Base-by-base conservation (phyloP, 2,113 vertebrate genomes). In the Spea multiplicata region DNA sequence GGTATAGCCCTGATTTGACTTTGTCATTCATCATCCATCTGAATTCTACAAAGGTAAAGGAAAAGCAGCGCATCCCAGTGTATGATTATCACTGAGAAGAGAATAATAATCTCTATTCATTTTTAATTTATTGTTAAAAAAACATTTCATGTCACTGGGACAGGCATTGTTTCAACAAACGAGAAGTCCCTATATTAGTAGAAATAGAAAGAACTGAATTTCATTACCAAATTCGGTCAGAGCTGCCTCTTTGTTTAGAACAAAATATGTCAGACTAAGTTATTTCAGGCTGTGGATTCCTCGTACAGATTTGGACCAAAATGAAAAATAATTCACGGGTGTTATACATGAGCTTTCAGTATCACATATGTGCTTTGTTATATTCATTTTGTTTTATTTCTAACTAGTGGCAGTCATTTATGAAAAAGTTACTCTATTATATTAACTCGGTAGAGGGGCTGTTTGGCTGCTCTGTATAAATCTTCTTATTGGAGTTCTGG, bases 151-250 rank as follows among this genome's bases (percentile, higher is more conserved):
- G 30, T 30, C 30, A 30, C 30, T 30, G 30, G 30, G 30, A 30
- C 30, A 30, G 30, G 30, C 30, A 30, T 30, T 30, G 30, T 1
- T 61, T 16, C 45, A 50, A 47, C 17, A 68, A 71, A 55, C 5
- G 59, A 45, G 30, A 30, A 6, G 5, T 59, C 65, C 13, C 44
- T 45, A 16, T 50, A 71, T 47, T 8, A 62, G 76, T 9, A 13
- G 59, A 53, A 71, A 61, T 45, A 64, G 52, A 72, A 59, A 65
- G 69, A 71, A 17, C 69, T 65, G 68, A 67, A 78, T 48, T 78
- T 71, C 59, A 78, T 78, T 71, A 78, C 76, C 76, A 78, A 78
- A 71, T 78, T 78, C 57, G 76, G 76, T 78, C 76, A 78, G 61
- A 50, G 46, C 69, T 62, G 14, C 46, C 46, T 68, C 76, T 66